Conservation (phyloP, 2,888 invertebrate genomes). For the Cerceris rybyensis region DNA sequence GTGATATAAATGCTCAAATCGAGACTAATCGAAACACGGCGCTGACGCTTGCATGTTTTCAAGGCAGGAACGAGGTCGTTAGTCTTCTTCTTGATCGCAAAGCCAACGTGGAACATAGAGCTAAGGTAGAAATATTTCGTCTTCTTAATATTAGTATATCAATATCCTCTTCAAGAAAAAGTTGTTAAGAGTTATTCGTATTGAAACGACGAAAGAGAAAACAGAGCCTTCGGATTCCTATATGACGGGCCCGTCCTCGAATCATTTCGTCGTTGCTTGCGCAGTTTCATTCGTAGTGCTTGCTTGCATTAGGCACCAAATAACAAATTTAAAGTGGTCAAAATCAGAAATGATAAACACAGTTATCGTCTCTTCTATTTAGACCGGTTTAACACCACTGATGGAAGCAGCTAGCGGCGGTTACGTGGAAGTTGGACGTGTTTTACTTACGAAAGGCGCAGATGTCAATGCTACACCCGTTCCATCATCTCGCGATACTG, state of each 20-base stretch:
- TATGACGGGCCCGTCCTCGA: no score
- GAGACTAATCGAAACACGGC: constrained; percentile 99
- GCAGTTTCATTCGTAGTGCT: constrained; percentile 5
- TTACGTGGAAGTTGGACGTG: constrained; percentile 98
- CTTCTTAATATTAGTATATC: background rate
- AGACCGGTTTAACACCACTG: constrained; percentile 98
- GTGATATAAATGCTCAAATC: constrained; percentile 99
- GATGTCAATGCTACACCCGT: constrained; percentile 99
- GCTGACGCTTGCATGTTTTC: constrained; percentile 98
- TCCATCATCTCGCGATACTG: constrained; percentile 98
- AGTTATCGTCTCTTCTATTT: background rate
- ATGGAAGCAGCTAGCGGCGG: constrained; percentile 99
- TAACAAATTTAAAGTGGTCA: no score
- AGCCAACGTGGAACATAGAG: constrained; percentile 99
- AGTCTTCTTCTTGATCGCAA: constrained; percentile 96
- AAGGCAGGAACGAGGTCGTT: constrained; percentile 99
- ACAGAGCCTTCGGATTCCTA: no score
- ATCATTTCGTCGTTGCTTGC: no score
- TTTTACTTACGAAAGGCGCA: constrained; percentile 97
- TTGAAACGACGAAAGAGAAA: no score
- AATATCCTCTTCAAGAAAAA: background rate
- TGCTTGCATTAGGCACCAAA: no score
- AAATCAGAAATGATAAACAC: no score
- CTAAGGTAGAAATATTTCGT: constrained; percentile 86
- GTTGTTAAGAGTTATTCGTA: background rate